phyloP scores from a whole-genome alignment of 1,140 invertebrate genomes.

The Plectus sambesii region DNA sequence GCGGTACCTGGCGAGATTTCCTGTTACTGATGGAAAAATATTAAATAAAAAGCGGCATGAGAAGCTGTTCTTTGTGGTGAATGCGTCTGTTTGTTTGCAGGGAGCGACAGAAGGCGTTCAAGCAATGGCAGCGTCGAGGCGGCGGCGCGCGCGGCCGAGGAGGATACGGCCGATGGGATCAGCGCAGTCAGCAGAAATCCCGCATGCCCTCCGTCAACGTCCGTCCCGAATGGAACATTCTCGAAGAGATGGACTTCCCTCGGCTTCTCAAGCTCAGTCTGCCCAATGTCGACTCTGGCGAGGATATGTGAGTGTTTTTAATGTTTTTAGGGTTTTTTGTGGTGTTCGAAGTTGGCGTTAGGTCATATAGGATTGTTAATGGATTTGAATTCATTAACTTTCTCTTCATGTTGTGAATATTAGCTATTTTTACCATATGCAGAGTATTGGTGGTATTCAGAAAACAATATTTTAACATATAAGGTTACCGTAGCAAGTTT shows the following conservation, averaged over 20 bases:
- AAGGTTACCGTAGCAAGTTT: neutral
- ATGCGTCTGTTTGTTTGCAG: constrained; percentile 14
- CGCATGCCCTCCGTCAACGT: constrained; percentile 96
- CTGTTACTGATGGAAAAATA: constrained; percentile 3
- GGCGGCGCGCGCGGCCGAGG: constrained; percentile 22
- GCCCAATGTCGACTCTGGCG: constrained; percentile 42
- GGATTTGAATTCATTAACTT: constrained; percentile 1
- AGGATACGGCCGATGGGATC: constrained; percentile 17
- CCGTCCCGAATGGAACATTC: constrained; percentile 83
- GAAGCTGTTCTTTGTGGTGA: no score
- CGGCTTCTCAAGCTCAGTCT: constrained; percentile 75
- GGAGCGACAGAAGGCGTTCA: constrained; percentile 39
- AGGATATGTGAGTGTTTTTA: constrained; percentile 40
- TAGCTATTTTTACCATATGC: no score
- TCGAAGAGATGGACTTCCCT: constrained; percentile 98
- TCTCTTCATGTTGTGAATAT: constrained; percentile 8
- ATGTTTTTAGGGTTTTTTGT: constrained; percentile 2
- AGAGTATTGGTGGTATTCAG: no score
- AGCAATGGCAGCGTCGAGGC: constrained; percentile 39
- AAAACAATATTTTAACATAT: constrained; percentile 1
- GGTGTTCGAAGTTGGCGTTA: no score
- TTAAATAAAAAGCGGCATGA: no score
- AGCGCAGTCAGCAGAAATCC: constrained; percentile 46
- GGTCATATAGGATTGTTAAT: no score
- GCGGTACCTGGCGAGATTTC: constrained; percentile 1